These are phyloP conservation scores for Goniozus legneri DNA, from an alignment of 1,140 invertebrate genomes.

Conservation along the genomic window DNA sequence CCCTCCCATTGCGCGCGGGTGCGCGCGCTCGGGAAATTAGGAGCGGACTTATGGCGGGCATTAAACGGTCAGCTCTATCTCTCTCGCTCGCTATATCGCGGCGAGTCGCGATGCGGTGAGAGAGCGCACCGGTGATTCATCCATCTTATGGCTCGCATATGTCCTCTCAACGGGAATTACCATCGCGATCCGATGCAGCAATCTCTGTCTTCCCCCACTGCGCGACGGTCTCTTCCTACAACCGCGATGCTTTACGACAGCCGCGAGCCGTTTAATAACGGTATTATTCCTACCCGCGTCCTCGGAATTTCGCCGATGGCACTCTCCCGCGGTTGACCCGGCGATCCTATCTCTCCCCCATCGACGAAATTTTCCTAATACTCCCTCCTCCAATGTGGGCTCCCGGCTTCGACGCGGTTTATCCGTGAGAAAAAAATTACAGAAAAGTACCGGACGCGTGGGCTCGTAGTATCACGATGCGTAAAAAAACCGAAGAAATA, in stretches of 20 bases:
- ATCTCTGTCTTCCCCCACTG: no score
- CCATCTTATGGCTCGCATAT: constrained; percentile 19
- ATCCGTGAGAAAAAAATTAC: no score
- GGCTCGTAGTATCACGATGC: constrained; percentile 3
- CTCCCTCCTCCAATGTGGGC: no score
- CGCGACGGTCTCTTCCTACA: background rate
- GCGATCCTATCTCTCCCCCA: no score
- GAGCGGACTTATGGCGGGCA: constrained; percentile 18
- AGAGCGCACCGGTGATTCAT: constrained; percentile 18
- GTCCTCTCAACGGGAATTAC: constrained; percentile 26
- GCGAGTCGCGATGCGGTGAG: no score
- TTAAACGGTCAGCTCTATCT: no score
- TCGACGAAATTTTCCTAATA: no score
- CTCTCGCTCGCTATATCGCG: no score
- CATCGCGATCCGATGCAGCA: constrained; percentile 20
- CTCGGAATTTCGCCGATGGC: constrained; percentile 25
- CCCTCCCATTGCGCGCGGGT: background rate
- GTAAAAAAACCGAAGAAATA: background rate
- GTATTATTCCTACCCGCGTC: constrained; percentile 27
- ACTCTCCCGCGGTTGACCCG: no score
- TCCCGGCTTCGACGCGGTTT: no score
- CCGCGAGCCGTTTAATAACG: constrained; percentile 45
- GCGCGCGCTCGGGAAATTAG: constrained; percentile 19
- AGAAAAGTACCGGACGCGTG: no score
- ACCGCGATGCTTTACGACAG: constrained; percentile 37